Evolutionary conservation across 2,888 invertebrate genomes (phyloP).

Genomic region (Galeruca laticollis): DNA sequence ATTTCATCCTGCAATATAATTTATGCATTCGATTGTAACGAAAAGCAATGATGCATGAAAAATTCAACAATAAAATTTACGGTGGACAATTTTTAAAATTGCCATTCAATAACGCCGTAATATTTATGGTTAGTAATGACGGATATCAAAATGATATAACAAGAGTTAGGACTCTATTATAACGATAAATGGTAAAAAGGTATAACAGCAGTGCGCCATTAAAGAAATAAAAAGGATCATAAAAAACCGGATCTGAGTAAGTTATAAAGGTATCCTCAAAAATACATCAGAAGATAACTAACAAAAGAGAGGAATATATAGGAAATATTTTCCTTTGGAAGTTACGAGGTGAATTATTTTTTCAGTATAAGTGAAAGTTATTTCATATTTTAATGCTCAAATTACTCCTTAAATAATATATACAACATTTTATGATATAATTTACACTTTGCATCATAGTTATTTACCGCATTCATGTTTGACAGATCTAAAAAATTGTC

Average conservation of each 20-base stretch:
- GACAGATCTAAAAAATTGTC: too few species aligned
- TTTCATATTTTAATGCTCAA: too few species aligned
- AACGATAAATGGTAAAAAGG: background rate
- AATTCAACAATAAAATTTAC: background rate
- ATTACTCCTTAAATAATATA: too few species aligned
- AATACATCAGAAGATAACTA: background rate
- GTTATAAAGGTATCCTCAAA: background rate
- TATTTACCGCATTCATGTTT: too few species aligned
- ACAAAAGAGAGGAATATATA: too few species aligned
- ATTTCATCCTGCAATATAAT: background rate
- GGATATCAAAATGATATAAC: slow-evolving; percentile 8
- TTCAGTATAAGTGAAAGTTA: too few species aligned
- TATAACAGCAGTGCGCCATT: background rate
- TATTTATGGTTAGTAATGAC: background rate
- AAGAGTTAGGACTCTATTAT: background rate
- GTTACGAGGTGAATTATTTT: too few species aligned
- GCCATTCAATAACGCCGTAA: background rate
- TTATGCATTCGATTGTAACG: background rate
- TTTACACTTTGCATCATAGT: too few species aligned
- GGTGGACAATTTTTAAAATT: background rate
- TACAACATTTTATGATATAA: too few species aligned
- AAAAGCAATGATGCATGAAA: background rate
- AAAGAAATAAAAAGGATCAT: background rate
- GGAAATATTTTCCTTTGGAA: too few species aligned
- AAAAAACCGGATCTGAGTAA: background rate